Evolutionary conservation across 2,797 vertebrate species (phyloP), one percentile per base, ranked within the genome.

Genomic region (Alfaro cultratus): DNA sequence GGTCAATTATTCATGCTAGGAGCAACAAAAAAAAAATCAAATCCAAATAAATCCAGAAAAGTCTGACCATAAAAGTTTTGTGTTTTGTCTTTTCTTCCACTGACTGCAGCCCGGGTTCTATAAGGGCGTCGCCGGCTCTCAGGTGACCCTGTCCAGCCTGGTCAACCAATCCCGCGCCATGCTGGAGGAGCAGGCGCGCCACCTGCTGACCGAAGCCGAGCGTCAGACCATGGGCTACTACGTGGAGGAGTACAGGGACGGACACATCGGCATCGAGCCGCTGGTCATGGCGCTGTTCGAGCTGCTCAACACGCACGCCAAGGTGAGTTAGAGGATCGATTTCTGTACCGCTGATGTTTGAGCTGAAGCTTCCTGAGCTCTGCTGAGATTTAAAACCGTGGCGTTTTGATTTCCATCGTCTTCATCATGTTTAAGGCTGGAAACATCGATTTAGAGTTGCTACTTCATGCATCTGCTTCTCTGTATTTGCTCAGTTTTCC

Each of bases 251-350:
- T 99, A 99, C 88, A 95, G 96, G 74, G 94, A 97, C 0, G 96
- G 96, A 12, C 96, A 98, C 89, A 88, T 99, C 79, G 96, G 97
- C 0, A 96, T 98, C 70, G 97, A 98, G 78, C 96, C 97, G 80
- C 95, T 99, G 0, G 96, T 97, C 89, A 97, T 98, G 96, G 98
- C 98, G 0, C 94, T 99, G 83, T 98, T 98, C 0, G 97, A 99
- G 92, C 96, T 99, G 49, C 96, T 99, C 91, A 98, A 99, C 95
- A 99, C 98, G 0, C 98, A 98, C 0, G 97, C 98, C 73, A 99
- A 99, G 97, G 98, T 98, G 90, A 94, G 85, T 0, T 8, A 45
- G 13, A 77, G 8, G 53, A 77, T 71, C 34, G 5, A 1, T 79
- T 45, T 72, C 13, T 45, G 51, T 39, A 13, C 70, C 75, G 60